phyloP scores from a whole-genome alignment of 2,888 invertebrate genomes.

The Orthosia gothica region DNA sequence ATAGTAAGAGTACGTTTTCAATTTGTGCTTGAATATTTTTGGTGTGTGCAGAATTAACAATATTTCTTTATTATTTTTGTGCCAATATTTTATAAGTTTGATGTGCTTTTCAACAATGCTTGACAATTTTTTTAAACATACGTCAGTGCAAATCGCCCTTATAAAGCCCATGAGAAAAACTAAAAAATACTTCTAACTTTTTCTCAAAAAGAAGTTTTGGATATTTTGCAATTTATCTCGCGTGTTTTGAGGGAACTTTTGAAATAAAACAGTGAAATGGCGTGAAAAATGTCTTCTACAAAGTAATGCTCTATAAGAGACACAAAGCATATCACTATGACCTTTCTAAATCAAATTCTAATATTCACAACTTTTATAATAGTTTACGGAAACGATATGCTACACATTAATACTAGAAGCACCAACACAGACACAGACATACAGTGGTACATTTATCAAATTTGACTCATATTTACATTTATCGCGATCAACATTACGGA shows the following conservation, averaged over 20 bases:
- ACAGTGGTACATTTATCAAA: slow-evolving; percentile 53
- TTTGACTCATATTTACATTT: slow-evolving; percentile 44
- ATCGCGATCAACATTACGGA: slow-evolving; percentile 34
- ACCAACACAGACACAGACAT: slow-evolving; percentile 72
- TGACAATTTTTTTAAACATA: too few species aligned
- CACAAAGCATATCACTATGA: slow-evolving; percentile 42
- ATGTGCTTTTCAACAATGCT: too few species aligned
- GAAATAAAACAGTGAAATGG: too few species aligned
- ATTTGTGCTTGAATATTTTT: background rate
- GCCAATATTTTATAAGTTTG: background rate
- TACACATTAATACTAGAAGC: slow-evolving; percentile 70
- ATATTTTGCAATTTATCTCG: too few species aligned
- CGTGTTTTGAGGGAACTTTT: too few species aligned
- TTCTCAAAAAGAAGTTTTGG: too few species aligned
- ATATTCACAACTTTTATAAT: slow-evolving; percentile 46
- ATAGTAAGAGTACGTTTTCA: background rate
- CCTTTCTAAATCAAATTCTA: slow-evolving; percentile 21
- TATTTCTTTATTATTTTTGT: background rate
- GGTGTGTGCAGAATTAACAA: too few species aligned
- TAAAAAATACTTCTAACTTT: too few species aligned
- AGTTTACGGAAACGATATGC: slow-evolving; percentile 49
- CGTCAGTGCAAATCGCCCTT: too few species aligned
- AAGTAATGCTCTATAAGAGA: background rate
- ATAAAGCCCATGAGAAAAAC: too few species aligned
- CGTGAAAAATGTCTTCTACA: background rate